Evolutionary conservation across 2,797 vertebrate species (phyloP).

Genomic region (Microctenopoma stevenorrisi): DNA sequence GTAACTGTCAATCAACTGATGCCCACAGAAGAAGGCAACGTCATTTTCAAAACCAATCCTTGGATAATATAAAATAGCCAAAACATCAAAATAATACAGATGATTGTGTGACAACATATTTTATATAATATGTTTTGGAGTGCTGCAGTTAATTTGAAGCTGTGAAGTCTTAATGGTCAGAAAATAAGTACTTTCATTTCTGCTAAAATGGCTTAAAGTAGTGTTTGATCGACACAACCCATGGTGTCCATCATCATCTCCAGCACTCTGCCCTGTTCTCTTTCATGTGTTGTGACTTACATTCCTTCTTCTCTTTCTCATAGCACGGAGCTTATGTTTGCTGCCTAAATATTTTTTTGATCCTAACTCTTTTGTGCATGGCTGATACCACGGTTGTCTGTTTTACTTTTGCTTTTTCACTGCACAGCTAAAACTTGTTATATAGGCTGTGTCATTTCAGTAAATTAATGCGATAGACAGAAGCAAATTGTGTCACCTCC

Average conservation of each 20-base stretch:
- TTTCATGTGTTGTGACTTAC: not conserved
- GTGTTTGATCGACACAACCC: not conserved
- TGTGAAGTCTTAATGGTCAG: not conserved
- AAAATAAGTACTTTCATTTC: not conserved
- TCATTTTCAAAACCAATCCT: conserved; percentile 26
- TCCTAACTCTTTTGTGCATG: not conserved
- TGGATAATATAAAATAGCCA: not conserved
- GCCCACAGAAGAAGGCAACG: conserved; percentile 15
- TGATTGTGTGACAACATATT: not conserved
- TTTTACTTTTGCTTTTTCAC: not conserved
- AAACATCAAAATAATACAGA: not conserved
- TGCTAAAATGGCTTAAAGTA: not conserved
- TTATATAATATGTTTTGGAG: not conserved
- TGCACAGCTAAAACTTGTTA: conserved; percentile 8
- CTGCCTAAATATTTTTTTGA: not conserved
- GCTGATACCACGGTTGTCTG: not conserved
- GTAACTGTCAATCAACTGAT: conserved; percentile 28
- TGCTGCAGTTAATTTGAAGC: conserved; percentile 2
- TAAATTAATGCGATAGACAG: not conserved
- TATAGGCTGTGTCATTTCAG: not conserved
- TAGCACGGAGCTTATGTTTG: not conserved
- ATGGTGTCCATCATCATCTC: not conserved
- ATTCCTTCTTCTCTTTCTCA: conserved; percentile 1
- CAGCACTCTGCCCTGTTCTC: not conserved
- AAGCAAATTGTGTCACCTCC: not conserved